phyloP scores from a whole-genome alignment of 2,888 invertebrate genomes.

The Lochmaea crataegi region DNA sequence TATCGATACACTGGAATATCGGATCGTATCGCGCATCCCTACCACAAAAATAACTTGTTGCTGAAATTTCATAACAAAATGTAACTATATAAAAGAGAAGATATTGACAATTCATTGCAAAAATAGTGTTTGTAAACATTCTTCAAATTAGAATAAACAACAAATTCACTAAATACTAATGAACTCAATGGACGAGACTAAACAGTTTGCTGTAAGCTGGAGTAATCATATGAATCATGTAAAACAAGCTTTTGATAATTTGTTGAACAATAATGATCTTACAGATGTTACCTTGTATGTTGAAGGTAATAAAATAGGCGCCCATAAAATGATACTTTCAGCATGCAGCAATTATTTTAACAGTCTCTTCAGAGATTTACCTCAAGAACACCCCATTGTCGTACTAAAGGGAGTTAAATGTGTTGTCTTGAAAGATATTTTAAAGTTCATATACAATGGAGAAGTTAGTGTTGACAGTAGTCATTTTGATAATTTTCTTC shows the following conservation, averaged over 20 bases:
- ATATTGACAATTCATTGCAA: slow-evolving; percentile 5
- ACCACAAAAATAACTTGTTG: neutral
- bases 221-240: slow-evolving; percentile 86
- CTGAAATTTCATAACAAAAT: neutral
- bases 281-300: slow-evolving; percentile 89
- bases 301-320: slow-evolving; percentile 85
- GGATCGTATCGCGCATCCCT: no score
- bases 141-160: slow-evolving; percentile 7
- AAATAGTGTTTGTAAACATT: slow-evolving; percentile 28
- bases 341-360: slow-evolving; percentile 85
- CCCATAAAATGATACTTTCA: slow-evolving; percentile 86
- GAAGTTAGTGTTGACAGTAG: slow-evolving; percentile 76
- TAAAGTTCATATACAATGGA: slow-evolving; percentile 78
- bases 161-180: slow-evolving; percentile 14
- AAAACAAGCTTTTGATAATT: slow-evolving; percentile 81
- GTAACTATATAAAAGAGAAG: slow-evolving; percentile 3
- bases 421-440: slow-evolving; percentile 72
- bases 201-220: slow-evolving; percentile 87
- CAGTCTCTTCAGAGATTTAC: slow-evolving; percentile 70
- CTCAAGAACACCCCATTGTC: slow-evolving; percentile 76
- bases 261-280: slow-evolving; percentile 76
- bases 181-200: slow-evolving; percentile 40
- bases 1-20: no score
- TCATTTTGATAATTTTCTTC: slow-evolving; percentile 72
- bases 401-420: slow-evolving; percentile 75